These are phyloP conservation scores for Phalacrocorax pelagicus DNA, from an alignment of 2,113 vertebrate genomes.

Conservation along the genomic window DNA sequence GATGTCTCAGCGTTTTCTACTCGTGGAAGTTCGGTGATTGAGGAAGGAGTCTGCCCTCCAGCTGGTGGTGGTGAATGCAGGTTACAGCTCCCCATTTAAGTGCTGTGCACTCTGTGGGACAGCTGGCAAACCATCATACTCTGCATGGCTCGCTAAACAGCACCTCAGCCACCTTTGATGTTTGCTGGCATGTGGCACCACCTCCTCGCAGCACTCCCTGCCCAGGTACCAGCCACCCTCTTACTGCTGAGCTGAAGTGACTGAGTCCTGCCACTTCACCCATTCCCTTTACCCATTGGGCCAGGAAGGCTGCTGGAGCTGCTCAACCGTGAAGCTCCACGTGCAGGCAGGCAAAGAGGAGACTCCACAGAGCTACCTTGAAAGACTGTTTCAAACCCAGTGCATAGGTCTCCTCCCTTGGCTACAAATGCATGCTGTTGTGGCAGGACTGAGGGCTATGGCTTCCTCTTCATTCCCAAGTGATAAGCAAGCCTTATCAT, in stretches of 20 bases:
- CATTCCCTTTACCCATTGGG: not conserved
- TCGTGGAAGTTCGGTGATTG: not conserved
- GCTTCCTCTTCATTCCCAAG: not conserved
- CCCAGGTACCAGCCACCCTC: not conserved
- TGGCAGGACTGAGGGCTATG: not conserved
- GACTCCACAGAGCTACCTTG: not conserved
- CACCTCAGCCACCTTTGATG: not conserved
- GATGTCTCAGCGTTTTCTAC: not conserved
- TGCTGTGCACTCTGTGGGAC: not conserved
- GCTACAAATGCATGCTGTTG: not conserved
- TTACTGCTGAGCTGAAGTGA: not conserved
- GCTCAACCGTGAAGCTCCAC: not conserved
- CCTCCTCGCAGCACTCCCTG: not conserved
- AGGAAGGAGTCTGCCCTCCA: not conserved
- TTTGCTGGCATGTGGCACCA: not conserved
- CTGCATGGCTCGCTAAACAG: not conserved
- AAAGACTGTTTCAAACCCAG: not conserved
- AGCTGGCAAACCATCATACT: rapidly evolving
- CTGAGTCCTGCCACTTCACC: not conserved
- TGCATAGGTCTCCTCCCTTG: rapidly evolving
- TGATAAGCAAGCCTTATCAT: not conserved
- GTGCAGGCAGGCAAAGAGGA: not conserved
- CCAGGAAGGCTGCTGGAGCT: not conserved
- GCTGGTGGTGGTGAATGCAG: not conserved
- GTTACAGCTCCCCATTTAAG: not conserved